Base-by-base conservation (phyloP, 2,888 invertebrate genomes). In the Laspeyria flexula region DNA sequence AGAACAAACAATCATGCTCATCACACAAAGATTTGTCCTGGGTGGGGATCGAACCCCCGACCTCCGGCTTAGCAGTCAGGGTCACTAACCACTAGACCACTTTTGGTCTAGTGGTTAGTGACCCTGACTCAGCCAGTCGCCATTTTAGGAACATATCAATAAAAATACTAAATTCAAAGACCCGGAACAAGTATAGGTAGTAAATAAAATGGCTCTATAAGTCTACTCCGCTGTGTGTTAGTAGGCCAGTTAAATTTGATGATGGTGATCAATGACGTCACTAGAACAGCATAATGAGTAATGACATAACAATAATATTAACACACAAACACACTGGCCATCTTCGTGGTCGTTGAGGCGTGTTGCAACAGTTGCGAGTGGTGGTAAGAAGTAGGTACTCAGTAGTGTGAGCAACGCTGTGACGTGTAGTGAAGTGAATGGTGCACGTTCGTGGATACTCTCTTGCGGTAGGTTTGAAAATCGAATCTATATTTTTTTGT, bases 361-460 rank as follows among this genome's bases (percentile, higher is more conserved):
- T 68, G 59, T 55, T 43, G 62, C 37, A 56, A 49, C 31, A 44
- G 13, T 38, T 16, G 33, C 30, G 51, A 54, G 66, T 57, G 61
- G 66, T 47, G 64, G 40, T 40, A 43, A 51, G 29, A 16, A n/a
- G 39, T 51, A 43, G 45, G 39, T 51, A 43, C 47, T 68, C 66
- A 68, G 68, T 68, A 34, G 54, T 60, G 60, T 64, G 55, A 48
- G 54, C 45, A 47, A 44, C 56, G 57, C 51, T 23, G 64, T 53
- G 64, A 55, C 60, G 69, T 68, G 69, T 49, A 56, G 68, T 68
- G 68, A 58, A 68, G 69, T 68, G 69, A 68, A 60, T 43, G 67
- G 65, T 69, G 48, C 43, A 11, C 38, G 34, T n/a, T n/a, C n/a
- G 51, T 56, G 56, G 55, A 69, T 69, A 53, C 43, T 55, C 40